Base-by-base conservation (phyloP, 2,888 invertebrate species). In the Anarsia innoxiella region DNA sequence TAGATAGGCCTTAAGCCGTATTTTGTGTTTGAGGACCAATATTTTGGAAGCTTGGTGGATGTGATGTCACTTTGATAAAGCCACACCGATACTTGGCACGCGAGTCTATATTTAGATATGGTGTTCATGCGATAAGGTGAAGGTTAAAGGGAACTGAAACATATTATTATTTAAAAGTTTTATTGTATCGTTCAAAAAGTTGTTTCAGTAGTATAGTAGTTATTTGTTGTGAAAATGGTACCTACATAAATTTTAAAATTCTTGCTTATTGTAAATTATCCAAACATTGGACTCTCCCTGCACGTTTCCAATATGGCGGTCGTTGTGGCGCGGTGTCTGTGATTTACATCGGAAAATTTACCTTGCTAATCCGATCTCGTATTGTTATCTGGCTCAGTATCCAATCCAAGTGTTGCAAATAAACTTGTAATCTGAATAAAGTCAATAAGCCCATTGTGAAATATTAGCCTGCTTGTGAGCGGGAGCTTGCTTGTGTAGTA, bases 261-360 rank as follows among this genome's bases (percentile, higher is more conserved):
- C n/a, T n/a, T n/a, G n/a, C n/a, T n/a, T n/a, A n/a, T n/a, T n/a
- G n/a, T n/a, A n/a, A n/a, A n/a, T n/a, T n/a, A n/a, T n/a, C n/a
- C n/a, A n/a, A n/a, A n/a, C n/a, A n/a, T n/a, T n/a, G n/a, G n/a
- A n/a, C n/a, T n/a, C n/a, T n/a, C n/a, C n/a, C n/a, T n/a, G n/a
- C n/a, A n/a, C n/a, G n/a, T n/a, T n/a, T n/a, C n/a, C n/a, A n/a
- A n/a, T n/a, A n/a, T n/a, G n/a, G n/a, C n/a, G n/a, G n/a, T n/a
- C n/a, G n/a, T n/a, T n/a, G n/a, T n/a, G n/a, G n/a, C n/a, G n/a
- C n/a, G 23, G 23, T 12, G 12, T n/a, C 28, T 36, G 11, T 45
- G 58, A 66, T 69, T 68, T 66, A 64, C 58, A 61, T 56, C 62
- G 71, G 66, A 69, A 70, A 61, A 59, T 69, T 72, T 64, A 56